phyloP scores from a whole-genome alignment of 2,113 vertebrate genomes.

The Syrrhaptes paradoxus region DNA sequence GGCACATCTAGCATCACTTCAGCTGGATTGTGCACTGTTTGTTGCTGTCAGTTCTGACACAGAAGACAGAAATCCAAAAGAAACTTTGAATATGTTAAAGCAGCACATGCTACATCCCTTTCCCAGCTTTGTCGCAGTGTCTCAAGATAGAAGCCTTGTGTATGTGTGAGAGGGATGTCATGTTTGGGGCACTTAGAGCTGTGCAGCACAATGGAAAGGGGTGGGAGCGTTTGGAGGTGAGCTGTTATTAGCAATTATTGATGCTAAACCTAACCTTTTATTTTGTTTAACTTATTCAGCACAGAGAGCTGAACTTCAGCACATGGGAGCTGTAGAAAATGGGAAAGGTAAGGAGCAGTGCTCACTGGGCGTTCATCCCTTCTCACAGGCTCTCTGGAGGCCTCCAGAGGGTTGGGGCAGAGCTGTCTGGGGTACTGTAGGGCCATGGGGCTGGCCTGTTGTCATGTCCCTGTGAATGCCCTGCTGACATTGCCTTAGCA shows the following conservation, averaged over 20 bases:
- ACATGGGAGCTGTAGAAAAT: background rate
- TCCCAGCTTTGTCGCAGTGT: background rate
- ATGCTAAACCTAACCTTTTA: background rate
- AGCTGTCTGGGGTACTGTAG: background rate
- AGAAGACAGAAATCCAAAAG: background rate
- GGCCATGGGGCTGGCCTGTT: background rate
- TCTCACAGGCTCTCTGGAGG: background rate
- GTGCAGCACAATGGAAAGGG: background rate
- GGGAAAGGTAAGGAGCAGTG: background rate
- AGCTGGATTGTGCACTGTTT: background rate
- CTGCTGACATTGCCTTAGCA: background rate
- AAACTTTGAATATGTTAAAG: background rate
- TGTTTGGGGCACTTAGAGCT: background rate
- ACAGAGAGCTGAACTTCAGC: background rate
- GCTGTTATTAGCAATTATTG: background rate
- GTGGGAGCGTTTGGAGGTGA: background rate
- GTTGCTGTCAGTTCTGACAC: background rate
- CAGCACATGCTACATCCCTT: accelerated
- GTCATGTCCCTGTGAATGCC: background rate
- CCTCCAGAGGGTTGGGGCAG: background rate
- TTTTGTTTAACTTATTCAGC: background rate
- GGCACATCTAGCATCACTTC: background rate
- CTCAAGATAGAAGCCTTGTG: background rate
- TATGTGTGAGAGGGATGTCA: background rate
- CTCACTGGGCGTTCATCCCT: background rate